Percentiles rank a stretch among this genome's conserved stretches.
Conservation (phyloP, 2,797 vertebrate genomes). For the Falco cherrug region DNA sequence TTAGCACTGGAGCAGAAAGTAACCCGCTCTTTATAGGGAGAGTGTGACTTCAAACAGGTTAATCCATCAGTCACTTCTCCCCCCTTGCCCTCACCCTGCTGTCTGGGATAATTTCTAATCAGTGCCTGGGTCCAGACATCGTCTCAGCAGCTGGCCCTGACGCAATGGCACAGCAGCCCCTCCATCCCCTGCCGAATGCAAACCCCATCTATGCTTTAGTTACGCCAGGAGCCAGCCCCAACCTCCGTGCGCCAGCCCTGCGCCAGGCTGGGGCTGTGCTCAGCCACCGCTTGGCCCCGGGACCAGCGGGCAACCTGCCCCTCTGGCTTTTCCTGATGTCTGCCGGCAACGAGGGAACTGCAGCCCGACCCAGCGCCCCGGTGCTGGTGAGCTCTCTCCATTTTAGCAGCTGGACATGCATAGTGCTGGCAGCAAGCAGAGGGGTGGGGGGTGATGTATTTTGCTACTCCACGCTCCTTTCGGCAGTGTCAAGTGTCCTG, state of each 20-base stretch:
- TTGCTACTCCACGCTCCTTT: background rate
- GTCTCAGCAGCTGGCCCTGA: constrained; percentile 23
- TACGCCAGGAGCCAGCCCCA: background rate
- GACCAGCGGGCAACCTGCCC: background rate
- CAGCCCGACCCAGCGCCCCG: background rate
- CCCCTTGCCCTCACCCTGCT: background rate
- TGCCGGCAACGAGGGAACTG: background rate
- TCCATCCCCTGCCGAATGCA: background rate
- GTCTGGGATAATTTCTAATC: constrained; percentile 46
- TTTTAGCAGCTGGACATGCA: background rate
- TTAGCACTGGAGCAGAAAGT: background rate
- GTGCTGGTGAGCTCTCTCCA: background rate
- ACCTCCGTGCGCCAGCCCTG: background rate
- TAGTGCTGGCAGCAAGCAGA: background rate
- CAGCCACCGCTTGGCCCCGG: background rate
- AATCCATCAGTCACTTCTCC: constrained; percentile 41
- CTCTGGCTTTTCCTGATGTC: background rate
- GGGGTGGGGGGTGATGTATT: background rate
- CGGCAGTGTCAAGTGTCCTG: background rate
- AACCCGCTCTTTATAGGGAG: background rate
- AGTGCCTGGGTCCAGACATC: constrained; percentile 35
- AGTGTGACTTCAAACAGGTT: constrained; percentile 1
- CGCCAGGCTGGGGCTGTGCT: background rate
- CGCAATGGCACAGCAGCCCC: background rate
- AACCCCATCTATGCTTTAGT: background rate